A percentile compares a stretch with the other conserved stretches of the same genome.
phyloP scores from a whole-genome alignment of 2,113 vertebrate species.

The Erythrolamprus reginae region DNA sequence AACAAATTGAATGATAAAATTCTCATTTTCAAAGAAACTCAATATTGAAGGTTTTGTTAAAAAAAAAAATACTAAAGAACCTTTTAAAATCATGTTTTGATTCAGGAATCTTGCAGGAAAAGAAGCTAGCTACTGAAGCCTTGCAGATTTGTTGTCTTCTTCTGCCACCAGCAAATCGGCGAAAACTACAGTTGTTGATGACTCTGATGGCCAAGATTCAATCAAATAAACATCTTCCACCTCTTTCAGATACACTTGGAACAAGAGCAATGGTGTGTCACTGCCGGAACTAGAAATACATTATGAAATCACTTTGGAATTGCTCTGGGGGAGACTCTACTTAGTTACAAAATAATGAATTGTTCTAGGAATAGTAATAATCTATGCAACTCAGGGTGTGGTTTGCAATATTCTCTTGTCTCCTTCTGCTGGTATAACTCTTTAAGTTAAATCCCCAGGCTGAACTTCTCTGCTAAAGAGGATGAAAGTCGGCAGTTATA shows the following conservation, averaged over 20 bases:
- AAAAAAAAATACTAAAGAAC: neutral
- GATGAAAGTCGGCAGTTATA: neutral
- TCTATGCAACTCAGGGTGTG: neutral
- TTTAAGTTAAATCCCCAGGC: neutral
- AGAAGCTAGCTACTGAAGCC: slow-evolving; percentile 71
- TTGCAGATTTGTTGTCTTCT: slow-evolving; percentile 82
- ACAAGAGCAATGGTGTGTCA: slow-evolving; percentile 75
- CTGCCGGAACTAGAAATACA: neutral
- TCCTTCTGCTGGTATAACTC: no score
- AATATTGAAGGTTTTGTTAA: neutral
- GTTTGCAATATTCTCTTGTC: neutral
- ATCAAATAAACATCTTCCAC: slow-evolving; percentile 74
- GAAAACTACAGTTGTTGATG: slow-evolving; percentile 78
- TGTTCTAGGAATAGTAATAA: neutral
- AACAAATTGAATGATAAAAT: neutral
- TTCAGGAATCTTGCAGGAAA: slow-evolving; percentile 70
- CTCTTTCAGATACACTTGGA: slow-evolving; percentile 74
- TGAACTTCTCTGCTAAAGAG: neutral
- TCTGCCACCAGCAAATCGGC: slow-evolving; percentile 79
- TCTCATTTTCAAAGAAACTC: neutral
- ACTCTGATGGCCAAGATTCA: slow-evolving; percentile 79
- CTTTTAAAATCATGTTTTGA: slow-evolving; percentile 14
- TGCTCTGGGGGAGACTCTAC: neutral
- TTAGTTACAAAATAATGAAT: neutral
- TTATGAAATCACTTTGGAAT: slow-evolving; percentile 4